Percentiles rank a stretch among this genome's conserved stretches.
phyloP scores from a whole-genome alignment of 2,888 invertebrate species.

The Laothoe populi region DNA sequence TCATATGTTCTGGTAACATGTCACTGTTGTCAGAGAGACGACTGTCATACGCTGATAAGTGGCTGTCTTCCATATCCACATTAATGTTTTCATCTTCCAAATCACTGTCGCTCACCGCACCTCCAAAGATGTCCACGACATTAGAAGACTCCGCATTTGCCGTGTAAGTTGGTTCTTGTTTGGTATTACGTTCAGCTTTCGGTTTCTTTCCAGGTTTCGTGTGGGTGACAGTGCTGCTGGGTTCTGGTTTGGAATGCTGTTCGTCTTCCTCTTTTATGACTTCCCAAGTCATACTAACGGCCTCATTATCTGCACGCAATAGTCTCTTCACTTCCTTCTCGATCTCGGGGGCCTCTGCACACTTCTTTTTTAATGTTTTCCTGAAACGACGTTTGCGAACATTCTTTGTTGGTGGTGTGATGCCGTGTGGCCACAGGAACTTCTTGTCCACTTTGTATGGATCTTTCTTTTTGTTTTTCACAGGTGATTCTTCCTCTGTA shows the following conservation, averaged over 20 bases:
- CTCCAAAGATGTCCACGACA: constrained; percentile 94
- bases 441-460: constrained; percentile 94
- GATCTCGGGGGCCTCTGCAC: constrained; percentile 98
- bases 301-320: constrained; percentile 95
- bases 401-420: constrained; percentile 98
- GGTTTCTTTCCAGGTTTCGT: constrained; percentile 76
- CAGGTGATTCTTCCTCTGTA: constrained; percentile 91
- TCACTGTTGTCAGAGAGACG: constrained; percentile 84
- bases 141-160: constrained; percentile 64
- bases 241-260: constrained; percentile 80
- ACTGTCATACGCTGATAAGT: constrained; percentile 90
- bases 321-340: constrained; percentile 98
- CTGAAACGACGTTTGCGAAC: constrained; percentile 96
- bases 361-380: constrained; percentile 98
- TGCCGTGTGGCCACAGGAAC: constrained; percentile 97
- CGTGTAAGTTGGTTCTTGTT: constrained; percentile 41
- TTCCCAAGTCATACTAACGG: constrained; percentile 92
- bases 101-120: constrained; percentile 95
- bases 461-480: constrained; percentile 93
- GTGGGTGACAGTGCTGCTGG: constrained; percentile 50
- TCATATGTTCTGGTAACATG: constrained; percentile 39
- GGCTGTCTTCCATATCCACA: constrained; percentile 93
- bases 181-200: constrained; percentile 4
- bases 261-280: constrained; percentile 94
- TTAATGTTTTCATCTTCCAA: constrained; percentile 91